Conservation (phyloP, 2,113 vertebrate species). For the Motacilla tschutschensis region DNA sequence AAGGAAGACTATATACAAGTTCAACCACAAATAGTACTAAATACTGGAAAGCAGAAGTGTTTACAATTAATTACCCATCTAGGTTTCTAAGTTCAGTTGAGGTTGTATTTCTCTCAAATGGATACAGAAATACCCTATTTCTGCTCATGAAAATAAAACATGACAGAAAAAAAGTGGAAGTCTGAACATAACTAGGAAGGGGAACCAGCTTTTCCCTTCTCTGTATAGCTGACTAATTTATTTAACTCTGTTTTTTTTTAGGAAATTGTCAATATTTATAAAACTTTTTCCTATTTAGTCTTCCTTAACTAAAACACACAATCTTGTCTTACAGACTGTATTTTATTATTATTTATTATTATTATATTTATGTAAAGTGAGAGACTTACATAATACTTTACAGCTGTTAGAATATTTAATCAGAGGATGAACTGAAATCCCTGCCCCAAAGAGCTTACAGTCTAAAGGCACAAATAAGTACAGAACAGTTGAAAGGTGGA, state of each 20-base stretch:
- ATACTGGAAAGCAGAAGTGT: neutral
- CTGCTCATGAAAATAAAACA: neutral
- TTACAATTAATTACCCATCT: neutral
- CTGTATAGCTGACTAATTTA: neutral
- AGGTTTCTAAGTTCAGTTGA: neutral
- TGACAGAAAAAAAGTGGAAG: neutral
- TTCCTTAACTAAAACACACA: conserved; percentile 51
- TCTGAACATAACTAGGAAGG: neutral
- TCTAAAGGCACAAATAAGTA: conserved; percentile 44
- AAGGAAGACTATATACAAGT: neutral
- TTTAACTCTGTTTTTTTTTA: neutral
- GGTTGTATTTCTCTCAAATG: neutral
- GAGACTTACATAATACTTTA: conserved; percentile 45
- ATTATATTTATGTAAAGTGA: neutral
- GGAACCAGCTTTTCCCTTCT: neutral
- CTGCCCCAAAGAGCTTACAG: conserved; percentile 65
- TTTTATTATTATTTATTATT: conserved; percentile 50
- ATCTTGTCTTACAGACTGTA: conserved; percentile 35
- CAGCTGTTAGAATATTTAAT: conserved; percentile 26
- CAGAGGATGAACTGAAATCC: conserved; percentile 7
- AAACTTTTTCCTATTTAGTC: neutral
- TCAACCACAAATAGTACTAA: neutral
- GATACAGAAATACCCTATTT: neutral
- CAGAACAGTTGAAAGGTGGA: neutral
- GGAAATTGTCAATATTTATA: neutral